Evolutionary conservation across 2,113 vertebrate genomes (phyloP), one percentile per base, ranked within the genome.

Genomic region (Nycticebus coucang): DNA sequence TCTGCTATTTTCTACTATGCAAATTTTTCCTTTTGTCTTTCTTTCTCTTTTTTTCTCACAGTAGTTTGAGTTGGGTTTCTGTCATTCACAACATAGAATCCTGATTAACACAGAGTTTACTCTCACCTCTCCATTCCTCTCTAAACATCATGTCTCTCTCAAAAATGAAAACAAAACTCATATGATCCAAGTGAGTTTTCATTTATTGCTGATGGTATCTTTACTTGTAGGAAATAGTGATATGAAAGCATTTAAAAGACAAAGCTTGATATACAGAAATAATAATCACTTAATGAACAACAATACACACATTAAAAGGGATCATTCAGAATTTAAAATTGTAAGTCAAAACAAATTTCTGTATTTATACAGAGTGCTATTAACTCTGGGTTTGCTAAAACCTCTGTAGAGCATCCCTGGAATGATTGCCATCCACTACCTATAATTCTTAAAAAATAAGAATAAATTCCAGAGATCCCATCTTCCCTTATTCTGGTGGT

Each of bases 151-250:
- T 45, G 7, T 64, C 9, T 78, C 18, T 71, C 12, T 78, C 59
- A 87, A 77, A 96, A 96, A 92, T 83, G 50, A 88, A 92, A 91
- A 93, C 57, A 69, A 75, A 84, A 95, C 28, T 2, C 21, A 22
- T 1, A 0, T 84, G 57, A 57, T 82, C 6, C 12, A 77, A 75
- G 18, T 62, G 14, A 2, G 94, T 95, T 88, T 91, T 68, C 9
- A 77, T 93, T 95, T 94, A 96, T 82, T 75, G 37, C 21, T 77
- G n/a, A 78, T 0, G 87, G 7, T 84, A 84, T 90, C 55, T 96
- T 87, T 87, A 84, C 33, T 92, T 87, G 55, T 50, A 85, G 41
- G 94, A 94, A 96, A 96, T 79, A 82, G 59, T 28, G 14, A 82
- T 33, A 69, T 3, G 18, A 60, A 93, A 86, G 18, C 14, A 84